A percentile compares a stretch with the other conserved stretches of the same genome.
Conservation (phyloP, 2,888 invertebrate species). For the Listrodromus nycthemerus region DNA sequence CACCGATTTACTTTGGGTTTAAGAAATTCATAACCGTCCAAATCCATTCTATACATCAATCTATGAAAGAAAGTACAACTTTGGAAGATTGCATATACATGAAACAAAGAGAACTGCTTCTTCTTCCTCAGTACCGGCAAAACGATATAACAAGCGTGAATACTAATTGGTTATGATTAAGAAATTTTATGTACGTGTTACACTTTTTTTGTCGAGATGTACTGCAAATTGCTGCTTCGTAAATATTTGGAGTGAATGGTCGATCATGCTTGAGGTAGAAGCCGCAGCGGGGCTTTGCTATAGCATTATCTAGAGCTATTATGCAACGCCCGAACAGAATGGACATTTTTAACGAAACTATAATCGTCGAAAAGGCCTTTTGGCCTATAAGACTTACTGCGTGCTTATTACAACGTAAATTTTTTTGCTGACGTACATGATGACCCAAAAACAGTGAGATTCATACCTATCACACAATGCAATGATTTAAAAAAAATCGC, state of each 20-base stretch:
- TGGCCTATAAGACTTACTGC: background rate
- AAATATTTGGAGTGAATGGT: constrained; percentile 46
- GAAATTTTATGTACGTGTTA: constrained; percentile 36
- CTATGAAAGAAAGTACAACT: constrained; percentile 14
- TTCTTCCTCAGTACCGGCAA: constrained; percentile 63
- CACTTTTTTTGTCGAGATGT: constrained; percentile 9
- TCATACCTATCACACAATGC: constrained; percentile 15
- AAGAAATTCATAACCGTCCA: constrained; percentile 33
- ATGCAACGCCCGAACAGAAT: constrained; percentile 65
- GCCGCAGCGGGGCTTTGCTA: constrained; percentile 67
- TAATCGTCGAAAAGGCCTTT: constrained; percentile 5
- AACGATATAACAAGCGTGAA: constrained; percentile 51
- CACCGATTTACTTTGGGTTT: background rate
- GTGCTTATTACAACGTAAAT: constrained; percentile 24
- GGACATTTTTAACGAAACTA: constrained; percentile 19
- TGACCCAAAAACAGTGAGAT: constrained; percentile 56
- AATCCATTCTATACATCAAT: constrained; percentile 12
- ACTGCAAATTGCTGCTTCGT: constrained; percentile 18
- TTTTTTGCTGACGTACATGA: constrained; percentile 39
- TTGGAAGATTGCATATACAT: constrained; percentile 1
- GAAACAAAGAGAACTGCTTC: constrained; percentile 30
- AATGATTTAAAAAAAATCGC: background rate
- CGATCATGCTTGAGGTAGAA: constrained; percentile 75
- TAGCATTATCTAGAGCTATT: constrained; percentile 71
- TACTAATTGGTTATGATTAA: constrained; percentile 50